These are phyloP conservation scores for Ptychobarbus kaznakovi DNA, from an alignment of 2,797 vertebrate species.

Conservation along the genomic window DNA sequence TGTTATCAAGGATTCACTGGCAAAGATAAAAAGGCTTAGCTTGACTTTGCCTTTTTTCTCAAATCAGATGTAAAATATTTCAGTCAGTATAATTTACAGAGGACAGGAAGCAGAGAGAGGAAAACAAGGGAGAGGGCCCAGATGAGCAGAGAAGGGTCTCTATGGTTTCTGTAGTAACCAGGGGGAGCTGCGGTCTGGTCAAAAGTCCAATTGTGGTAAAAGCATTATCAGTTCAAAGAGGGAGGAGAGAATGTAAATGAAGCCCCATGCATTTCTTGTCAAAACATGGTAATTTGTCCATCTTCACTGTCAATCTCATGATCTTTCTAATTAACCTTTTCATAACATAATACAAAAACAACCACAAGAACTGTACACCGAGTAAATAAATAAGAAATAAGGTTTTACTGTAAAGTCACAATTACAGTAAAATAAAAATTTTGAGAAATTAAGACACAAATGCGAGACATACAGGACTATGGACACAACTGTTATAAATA, in stretches of 20 bases:
- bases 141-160: conserved; percentile 70
- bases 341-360: background rate
- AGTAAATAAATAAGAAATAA: background rate
- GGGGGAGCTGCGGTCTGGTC: conserved; percentile 69
- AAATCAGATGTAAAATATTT: conserved; percentile 65
- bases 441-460: background rate
- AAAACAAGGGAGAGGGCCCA: conserved; percentile 21
- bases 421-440: background rate
- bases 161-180: conserved; percentile 81
- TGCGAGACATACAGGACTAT: background rate
- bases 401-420: background rate
- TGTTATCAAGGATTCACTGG: conserved; percentile 68
- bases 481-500: background rate
- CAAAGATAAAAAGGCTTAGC: conserved; percentile 46
- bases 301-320: background rate
- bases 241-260: conserved; percentile 76
- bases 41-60: background rate
- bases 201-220: conserved; percentile 80
- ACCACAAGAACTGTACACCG: background rate
- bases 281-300: conserved; percentile 85
- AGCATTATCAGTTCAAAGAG: conserved; percentile 82
- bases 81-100: conserved; percentile 63
- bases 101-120: conserved; percentile 58
- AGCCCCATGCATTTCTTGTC: conserved; percentile 75
- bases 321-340: background rate